phyloP scores from a whole-genome alignment of 2,113 vertebrate genomes.

The Ictidomys tridecemlineatus region DNA sequence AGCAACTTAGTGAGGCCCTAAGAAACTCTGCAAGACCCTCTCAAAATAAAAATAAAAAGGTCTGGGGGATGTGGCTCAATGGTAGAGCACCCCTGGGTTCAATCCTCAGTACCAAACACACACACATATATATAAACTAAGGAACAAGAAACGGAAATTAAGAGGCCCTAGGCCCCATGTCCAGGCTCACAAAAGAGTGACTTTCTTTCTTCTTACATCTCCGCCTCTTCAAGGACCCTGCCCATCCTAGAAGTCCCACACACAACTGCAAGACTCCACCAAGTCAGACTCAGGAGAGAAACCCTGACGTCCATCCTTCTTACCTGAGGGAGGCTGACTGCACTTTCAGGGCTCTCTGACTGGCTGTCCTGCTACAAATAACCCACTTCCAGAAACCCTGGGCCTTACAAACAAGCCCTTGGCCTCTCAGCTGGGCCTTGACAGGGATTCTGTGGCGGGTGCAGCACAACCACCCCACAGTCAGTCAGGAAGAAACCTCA shows the following conservation, averaged over 20 bases:
- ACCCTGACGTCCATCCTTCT: background rate
- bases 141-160: background rate
- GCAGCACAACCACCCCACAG: background rate
- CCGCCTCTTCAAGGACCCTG: background rate
- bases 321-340: background rate
- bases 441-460: rapidly evolving
- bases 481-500: background rate
- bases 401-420: background rate
- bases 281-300: background rate
- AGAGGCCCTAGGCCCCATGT: background rate
- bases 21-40: too few relatives aligned
- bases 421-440: background rate
- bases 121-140: too few relatives aligned
- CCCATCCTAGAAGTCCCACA: background rate
- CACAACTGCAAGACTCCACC: background rate
- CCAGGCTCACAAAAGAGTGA: background rate
- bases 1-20: too few relatives aligned
- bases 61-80: too few relatives aligned
- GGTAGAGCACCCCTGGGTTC: too few relatives aligned
- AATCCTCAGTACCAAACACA: too few relatives aligned
- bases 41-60: too few relatives aligned
- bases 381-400: background rate
- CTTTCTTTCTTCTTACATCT: background rate
- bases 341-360: background rate
- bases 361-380: rapidly evolving